phyloP scores from a whole-genome alignment of 2,888 invertebrate species.

The Coleophora flavipennella region DNA sequence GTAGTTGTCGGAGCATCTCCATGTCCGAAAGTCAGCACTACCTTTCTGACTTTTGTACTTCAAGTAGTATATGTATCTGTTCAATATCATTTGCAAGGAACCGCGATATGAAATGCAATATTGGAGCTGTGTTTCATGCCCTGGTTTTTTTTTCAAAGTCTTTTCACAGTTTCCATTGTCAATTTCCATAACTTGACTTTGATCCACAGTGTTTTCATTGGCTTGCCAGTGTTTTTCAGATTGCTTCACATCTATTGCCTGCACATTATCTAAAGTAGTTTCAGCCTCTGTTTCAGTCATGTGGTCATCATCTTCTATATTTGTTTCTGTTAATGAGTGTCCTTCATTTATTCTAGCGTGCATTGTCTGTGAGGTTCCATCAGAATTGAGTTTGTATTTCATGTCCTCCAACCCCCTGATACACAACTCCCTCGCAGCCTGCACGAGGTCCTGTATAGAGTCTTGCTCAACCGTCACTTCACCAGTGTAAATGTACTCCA shows the following conservation, averaged over 20 bases:
- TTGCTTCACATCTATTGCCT: too few relatives aligned
- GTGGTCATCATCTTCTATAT: too few relatives aligned
- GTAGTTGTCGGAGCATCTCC: slow-evolving; percentile 1
- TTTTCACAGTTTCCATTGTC: too few relatives aligned
- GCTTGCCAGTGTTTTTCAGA: too few relatives aligned
- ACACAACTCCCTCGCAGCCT: slow-evolving; percentile 48
- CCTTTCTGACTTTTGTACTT: slow-evolving; percentile 44
- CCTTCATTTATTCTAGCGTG: slow-evolving; percentile 1
- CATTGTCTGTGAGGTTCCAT: slow-evolving; percentile 14
- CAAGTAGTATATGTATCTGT: slow-evolving; percentile 54
- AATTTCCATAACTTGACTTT: too few relatives aligned
- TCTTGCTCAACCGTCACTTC: slow-evolving; percentile 45
- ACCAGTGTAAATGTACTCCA: slow-evolving; percentile 59
- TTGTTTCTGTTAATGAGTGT: too few relatives aligned
- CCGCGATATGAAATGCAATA: slow-evolving; percentile 64
- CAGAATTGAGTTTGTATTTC: slow-evolving; percentile 17
- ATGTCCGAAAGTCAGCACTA: slow-evolving; percentile 5
- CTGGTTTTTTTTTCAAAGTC: too few relatives aligned
- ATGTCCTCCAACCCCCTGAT: slow-evolving; percentile 53
- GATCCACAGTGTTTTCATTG: too few relatives aligned
- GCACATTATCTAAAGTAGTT: too few relatives aligned
- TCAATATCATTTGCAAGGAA: slow-evolving; percentile 57
- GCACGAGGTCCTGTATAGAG: slow-evolving; percentile 35
- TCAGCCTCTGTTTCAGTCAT: too few relatives aligned
- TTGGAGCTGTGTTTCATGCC: slow-evolving; percentile 27